Conservation (phyloP, 2,888 invertebrate genomes). For the Parasteatoda lunata region DNA sequence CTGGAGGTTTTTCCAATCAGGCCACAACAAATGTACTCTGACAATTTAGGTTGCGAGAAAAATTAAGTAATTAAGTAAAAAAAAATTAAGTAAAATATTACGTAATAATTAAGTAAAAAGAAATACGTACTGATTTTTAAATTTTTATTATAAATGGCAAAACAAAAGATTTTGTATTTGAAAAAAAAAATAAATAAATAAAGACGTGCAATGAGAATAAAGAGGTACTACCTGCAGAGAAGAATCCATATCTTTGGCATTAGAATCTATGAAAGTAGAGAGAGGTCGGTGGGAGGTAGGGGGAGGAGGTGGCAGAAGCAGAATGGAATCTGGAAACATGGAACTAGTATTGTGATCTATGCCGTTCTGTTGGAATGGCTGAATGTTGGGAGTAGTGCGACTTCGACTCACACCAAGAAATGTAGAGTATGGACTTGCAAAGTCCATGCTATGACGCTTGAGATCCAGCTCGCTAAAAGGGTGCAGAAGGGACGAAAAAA, state of each 20-base stretch:
- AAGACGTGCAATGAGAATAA: background rate
- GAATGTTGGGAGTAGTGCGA: conserved; percentile 61
- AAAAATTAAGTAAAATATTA: too few species aligned
- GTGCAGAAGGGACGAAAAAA: background rate
- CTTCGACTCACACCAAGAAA: conserved; percentile 48
- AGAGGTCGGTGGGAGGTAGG: conserved; percentile 55
- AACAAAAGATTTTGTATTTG: background rate
- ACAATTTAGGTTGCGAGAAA: too few species aligned
- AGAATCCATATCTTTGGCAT: conserved; percentile 46
- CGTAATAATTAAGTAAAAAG: too few species aligned
- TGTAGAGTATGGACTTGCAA: conserved; percentile 49
- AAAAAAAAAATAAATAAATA: background rate
- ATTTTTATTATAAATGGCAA: too few species aligned
- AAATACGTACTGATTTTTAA: too few species aligned
- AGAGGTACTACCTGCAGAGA: conserved; percentile 47
- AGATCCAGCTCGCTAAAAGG: conserved; percentile 26
- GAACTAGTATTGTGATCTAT: background rate
- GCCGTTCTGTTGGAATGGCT: conserved; percentile 24
- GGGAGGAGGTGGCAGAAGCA: conserved; percentile 45
- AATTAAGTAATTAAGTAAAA: too few species aligned
- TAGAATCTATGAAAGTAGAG: conserved; percentile 59
- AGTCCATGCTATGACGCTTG: conserved; percentile 58
- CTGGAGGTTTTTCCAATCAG: background rate
- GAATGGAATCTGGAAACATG: background rate
- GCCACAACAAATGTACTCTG: too few species aligned